phyloP scores from a whole-genome alignment of 1,140 invertebrate species.

The Lycorma delicatula region DNA sequence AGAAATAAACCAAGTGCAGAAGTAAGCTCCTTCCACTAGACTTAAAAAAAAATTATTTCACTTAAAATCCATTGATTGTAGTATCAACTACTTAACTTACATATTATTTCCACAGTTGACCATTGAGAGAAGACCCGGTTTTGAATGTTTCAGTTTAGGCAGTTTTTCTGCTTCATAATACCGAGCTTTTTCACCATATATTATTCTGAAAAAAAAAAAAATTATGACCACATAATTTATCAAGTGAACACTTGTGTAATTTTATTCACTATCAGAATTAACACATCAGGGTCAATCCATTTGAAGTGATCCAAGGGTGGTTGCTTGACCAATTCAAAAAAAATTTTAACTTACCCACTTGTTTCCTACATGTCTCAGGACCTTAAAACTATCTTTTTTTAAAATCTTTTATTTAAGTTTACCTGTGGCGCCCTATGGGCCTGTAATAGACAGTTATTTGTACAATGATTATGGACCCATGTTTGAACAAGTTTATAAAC shows the following conservation, averaged over 20 bases:
- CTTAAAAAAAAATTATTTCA: no score
- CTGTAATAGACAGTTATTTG: no score
- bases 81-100: conserved; percentile 36
- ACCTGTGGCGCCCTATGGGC: no score
- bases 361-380: neutral
- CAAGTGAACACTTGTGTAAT: no score
- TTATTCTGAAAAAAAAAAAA: conserved; percentile 38
- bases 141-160: conserved; percentile 85
- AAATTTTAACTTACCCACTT: neutral
- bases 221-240: no score
- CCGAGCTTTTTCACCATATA: conserved; percentile 78
- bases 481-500: no score
- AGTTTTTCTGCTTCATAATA: conserved; percentile 88
- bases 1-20: no score
- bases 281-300: neutral
- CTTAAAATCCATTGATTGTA: no score
- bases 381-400: neutral
- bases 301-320: neutral
- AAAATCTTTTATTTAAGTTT: no score
- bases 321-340: neutral
- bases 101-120: conserved; percentile 89
- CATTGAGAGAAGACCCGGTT: conserved; percentile 84
- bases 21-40: no score
- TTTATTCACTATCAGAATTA: neutral
- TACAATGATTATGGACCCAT: no score